Percentiles rank a stretch among this genome's conserved stretches.
Evolutionary conservation across 2,797 vertebrate species (phyloP).

Genomic region (Crenichthys baileyi): DNA sequence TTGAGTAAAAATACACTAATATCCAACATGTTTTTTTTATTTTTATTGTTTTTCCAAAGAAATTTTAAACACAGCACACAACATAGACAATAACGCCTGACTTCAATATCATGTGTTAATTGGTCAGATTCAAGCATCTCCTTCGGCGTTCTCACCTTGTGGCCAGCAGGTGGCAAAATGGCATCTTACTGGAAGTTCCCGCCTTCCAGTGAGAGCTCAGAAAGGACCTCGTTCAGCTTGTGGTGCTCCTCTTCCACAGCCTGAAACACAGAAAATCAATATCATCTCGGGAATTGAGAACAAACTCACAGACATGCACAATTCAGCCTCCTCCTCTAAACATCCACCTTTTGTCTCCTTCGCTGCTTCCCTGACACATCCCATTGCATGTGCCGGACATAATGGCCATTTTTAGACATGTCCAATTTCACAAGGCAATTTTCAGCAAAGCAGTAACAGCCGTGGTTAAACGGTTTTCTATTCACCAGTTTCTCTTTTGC

Average conservation of each 20-base stretch:
- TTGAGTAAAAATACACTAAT: neutral
- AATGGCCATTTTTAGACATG: conserved; percentile 76
- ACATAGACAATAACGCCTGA: neutral
- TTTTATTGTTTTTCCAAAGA: no score
- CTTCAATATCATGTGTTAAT: neutral
- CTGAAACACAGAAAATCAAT: conserved; percentile 74
- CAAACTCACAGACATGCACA: conserved; percentile 37
- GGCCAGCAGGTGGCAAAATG: conserved; percentile 67
- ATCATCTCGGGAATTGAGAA: conserved; percentile 54
- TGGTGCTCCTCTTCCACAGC: conserved; percentile 80
- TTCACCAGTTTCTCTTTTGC: conserved; percentile 68
- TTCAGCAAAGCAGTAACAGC: conserved; percentile 71
- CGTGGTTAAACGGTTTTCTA: conserved; percentile 73
- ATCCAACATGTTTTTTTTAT: neutral
- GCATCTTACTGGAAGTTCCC: conserved; percentile 74
- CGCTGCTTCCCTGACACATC: conserved; percentile 68
- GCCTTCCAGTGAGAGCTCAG: conserved; percentile 76
- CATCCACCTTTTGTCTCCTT: conserved; percentile 70
- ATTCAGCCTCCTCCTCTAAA: conserved; percentile 57
- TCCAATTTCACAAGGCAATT: conserved; percentile 76
- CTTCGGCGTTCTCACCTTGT: conserved; percentile 50
- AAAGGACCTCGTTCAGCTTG: conserved; percentile 77
- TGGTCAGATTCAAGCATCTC: neutral
- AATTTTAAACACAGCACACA: neutral
- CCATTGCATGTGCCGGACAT: conserved; percentile 68